A percentile compares a stretch with the other conserved stretches of the same genome.
Evolutionary conservation across 2,888 invertebrate genomes (phyloP).

Genomic region (Aphelenchoides bicaudatus): DNA sequence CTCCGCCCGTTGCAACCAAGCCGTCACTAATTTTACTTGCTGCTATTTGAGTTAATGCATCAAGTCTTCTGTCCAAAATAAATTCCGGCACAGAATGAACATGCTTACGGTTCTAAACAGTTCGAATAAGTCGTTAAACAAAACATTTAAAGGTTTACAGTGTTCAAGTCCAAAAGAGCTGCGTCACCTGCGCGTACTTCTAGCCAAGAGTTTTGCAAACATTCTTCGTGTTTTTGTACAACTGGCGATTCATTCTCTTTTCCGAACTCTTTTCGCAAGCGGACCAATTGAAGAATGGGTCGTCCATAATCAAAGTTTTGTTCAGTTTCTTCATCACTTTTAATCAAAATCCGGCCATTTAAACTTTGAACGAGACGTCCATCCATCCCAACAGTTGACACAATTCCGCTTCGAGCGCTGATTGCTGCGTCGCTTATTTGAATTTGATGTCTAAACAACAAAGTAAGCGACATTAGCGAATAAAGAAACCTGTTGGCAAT

Average conservation of each 20-base stretch:
- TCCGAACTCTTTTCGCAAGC: constrained; percentile 17
- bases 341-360: constrained; percentile 33
- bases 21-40: constrained; percentile 30
- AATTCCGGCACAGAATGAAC: constrained; percentile 24
- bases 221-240: constrained; percentile 27
- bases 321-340: constrained; percentile 2
- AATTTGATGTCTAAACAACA: constrained; percentile 25
- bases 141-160: constrained; percentile 16
- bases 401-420: constrained; percentile 31
- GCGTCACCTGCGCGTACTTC: constrained; percentile 35
- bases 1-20: constrained; percentile 31
- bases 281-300: constrained; percentile 27
- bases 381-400: constrained; percentile 33
- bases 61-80: constrained; percentile 36
- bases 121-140: constrained; percentile 15
- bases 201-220: constrained; percentile 28
- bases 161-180: constrained; percentile 28
- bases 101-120: constrained; percentile 20
- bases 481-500: constrained; percentile 3
- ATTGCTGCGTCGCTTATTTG: constrained; percentile 22
- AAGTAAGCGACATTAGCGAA: not conserved
- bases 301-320: constrained; percentile 23
- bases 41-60: constrained; percentile 34
- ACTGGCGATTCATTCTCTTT: constrained; percentile 3
- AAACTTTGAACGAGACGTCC: constrained; percentile 28